Percentiles rank a stretch among this genome's conserved stretches.
Evolutionary conservation across 2,797 vertebrate genomes (phyloP).

Genomic region (Amblyraja radiata): DNA sequence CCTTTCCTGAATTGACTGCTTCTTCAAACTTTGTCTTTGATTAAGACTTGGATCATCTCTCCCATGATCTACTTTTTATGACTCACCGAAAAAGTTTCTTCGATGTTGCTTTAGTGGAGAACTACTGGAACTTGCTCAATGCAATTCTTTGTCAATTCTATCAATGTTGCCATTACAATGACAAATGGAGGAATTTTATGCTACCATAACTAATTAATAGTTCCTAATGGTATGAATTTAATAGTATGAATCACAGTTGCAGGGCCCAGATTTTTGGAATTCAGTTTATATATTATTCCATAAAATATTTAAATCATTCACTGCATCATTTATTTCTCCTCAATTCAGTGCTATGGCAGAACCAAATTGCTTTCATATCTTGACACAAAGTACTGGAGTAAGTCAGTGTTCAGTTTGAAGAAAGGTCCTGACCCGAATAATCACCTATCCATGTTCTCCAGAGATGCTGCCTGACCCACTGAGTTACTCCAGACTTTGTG

Average conservation of each 20-base stretch:
- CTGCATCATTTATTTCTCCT: neutral
- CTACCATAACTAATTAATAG: no score
- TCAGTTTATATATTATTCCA: neutral
- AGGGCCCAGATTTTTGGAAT: neutral
- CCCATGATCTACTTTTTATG: neutral
- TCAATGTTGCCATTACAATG: neutral
- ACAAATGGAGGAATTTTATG: no score
- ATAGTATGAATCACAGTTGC: neutral
- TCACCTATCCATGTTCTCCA: no score
- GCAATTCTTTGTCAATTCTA: neutral
- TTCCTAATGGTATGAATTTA: no score
- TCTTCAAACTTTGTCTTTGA: neutral
- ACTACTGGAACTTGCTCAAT: neutral
- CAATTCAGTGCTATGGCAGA: neutral
- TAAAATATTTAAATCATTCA: neutral
- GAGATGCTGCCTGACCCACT: no score
- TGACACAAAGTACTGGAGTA: no score
- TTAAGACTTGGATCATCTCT: neutral
- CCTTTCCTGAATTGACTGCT: neutral
- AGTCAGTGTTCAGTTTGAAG: no score
- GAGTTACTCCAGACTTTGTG: no score
- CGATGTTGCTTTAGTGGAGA: neutral
- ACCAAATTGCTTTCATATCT: neutral
- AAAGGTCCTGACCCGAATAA: no score
- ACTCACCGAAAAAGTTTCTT: neutral